These are phyloP conservation scores for Arrhamphus sclerolepis DNA, from an alignment of 2,797 vertebrate species.

Conservation along the genomic window DNA sequence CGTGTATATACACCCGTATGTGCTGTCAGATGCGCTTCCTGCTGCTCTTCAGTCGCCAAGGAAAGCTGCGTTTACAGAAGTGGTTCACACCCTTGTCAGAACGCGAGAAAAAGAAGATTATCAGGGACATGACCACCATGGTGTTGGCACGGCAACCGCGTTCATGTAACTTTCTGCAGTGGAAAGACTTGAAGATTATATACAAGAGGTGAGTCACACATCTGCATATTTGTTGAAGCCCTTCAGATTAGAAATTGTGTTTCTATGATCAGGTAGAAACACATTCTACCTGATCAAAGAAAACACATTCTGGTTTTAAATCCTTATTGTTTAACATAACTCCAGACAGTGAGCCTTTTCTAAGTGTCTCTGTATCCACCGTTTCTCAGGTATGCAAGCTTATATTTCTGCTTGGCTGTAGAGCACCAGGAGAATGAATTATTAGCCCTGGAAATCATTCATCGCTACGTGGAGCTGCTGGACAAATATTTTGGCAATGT, in stretches of 20 bases:
- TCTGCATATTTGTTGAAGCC: background rate
- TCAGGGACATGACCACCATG: conserved; percentile 91
- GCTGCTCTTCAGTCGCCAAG: conserved; percentile 97
- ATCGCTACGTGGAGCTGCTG: conserved; percentile 96
- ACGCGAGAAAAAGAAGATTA: conserved; percentile 94
- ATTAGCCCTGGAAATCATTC: conserved; percentile 92
- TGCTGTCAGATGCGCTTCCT: conserved; percentile 90
- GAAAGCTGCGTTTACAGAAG: conserved; percentile 95
- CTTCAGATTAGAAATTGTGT: background rate
- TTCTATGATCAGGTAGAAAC: no score
- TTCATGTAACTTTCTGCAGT: conserved; percentile 94
- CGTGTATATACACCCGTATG: background rate
- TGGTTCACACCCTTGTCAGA: conserved; percentile 92
- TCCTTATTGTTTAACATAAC: no score
- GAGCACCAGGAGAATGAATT: conserved; percentile 95
- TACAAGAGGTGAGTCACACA: conserved; percentile 89
- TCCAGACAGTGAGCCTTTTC: background rate
- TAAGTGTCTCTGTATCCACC: background rate
- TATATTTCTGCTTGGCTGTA: conserved; percentile 96
- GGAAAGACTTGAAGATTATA: conserved; percentile 97
- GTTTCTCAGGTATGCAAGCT: conserved; percentile 90
- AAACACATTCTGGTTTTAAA: background rate
- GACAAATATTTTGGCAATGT: conserved; percentile 99
- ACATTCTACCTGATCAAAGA: no score
- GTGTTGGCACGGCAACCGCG: conserved; percentile 90